phyloP scores from a whole-genome alignment of 2,797 vertebrate genomes.

The Macropus fuliginosus region DNA sequence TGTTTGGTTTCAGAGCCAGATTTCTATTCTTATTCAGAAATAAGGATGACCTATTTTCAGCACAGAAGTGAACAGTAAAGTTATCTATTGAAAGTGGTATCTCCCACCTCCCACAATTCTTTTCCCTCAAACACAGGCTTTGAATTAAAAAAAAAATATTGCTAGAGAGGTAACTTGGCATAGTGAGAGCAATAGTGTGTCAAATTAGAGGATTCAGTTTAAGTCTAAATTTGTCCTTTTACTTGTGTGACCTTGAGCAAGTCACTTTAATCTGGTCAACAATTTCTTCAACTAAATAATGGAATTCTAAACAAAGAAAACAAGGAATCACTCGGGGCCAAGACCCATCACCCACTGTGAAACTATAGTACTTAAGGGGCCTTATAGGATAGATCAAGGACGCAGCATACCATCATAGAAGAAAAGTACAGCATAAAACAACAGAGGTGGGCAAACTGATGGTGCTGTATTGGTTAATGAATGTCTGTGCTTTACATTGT shows the following conservation, averaged over 20 bases:
- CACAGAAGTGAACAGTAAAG: neutral
- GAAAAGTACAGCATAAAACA: neutral
- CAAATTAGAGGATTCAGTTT: neutral
- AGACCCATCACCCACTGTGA: neutral
- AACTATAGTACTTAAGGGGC: neutral
- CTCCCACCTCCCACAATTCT: neutral
- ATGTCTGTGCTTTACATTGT: neutral
- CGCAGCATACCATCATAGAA: neutral
- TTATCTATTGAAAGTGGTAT: neutral
- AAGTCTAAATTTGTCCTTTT: neutral
- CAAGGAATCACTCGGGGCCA: neutral
- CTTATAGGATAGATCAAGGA: conserved; percentile 16
- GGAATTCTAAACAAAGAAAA: neutral
- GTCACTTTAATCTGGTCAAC: neutral
- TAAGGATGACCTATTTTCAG: neutral
- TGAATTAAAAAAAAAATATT: neutral
- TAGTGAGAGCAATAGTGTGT: neutral
- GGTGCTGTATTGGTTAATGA: neutral
- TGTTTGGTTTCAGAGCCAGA: neutral
- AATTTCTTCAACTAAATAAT: neutral
- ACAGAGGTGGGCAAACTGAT: neutral
- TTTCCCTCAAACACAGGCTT: neutral
- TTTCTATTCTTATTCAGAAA: neutral
- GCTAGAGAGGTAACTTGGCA: neutral
- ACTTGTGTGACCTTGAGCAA: neutral